Conservation (phyloP, 2,113 vertebrate genomes). For the Lampris megalopsis region DNA sequence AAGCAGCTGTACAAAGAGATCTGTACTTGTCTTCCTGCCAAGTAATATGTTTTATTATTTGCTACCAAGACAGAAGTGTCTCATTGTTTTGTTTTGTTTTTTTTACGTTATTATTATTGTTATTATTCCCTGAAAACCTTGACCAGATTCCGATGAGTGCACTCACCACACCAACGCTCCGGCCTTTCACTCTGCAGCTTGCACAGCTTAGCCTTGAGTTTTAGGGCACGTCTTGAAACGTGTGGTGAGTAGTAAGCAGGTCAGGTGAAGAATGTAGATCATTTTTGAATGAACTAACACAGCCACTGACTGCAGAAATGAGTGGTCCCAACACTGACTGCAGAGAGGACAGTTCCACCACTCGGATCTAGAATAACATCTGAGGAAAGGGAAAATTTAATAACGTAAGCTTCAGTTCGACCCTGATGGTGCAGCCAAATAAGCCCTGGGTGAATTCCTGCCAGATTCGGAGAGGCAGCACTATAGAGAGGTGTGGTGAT, state of each 20-base stretch:
- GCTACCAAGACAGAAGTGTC: slow-evolving; percentile 52
- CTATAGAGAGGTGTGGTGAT: slow-evolving; percentile 7
- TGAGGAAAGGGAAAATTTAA: slow-evolving; percentile 47
- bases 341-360: slow-evolving; percentile 42
- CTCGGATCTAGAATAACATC: slow-evolving; percentile 59
- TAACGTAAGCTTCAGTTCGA: slow-evolving; percentile 27
- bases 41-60: slow-evolving; percentile 74
- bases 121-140: slow-evolving; percentile 3
- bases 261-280: slow-evolving; percentile 52
- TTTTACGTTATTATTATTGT: slow-evolving; percentile 47
- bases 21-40: slow-evolving; percentile 50
- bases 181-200: slow-evolving; percentile 47
- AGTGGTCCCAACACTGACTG: slow-evolving; percentile 49
- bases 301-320: slow-evolving; percentile 51
- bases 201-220: slow-evolving; percentile 41
- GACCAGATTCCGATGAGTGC: slow-evolving; percentile 50
- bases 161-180: slow-evolving; percentile 34
- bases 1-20: slow-evolving; percentile 66
- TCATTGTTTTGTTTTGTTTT: slow-evolving; percentile 41
- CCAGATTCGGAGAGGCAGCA: slow-evolving; percentile 13
- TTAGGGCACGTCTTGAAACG: slow-evolving; percentile 13
- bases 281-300: slow-evolving; percentile 65
- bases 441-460: slow-evolving; percentile 1
- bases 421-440: slow-evolving; percentile 3
- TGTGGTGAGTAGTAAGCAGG: slow-evolving; percentile 30